Evolutionary conservation across 2,888 invertebrate genomes (phyloP).

Genomic region (Eudemis profundana): DNA sequence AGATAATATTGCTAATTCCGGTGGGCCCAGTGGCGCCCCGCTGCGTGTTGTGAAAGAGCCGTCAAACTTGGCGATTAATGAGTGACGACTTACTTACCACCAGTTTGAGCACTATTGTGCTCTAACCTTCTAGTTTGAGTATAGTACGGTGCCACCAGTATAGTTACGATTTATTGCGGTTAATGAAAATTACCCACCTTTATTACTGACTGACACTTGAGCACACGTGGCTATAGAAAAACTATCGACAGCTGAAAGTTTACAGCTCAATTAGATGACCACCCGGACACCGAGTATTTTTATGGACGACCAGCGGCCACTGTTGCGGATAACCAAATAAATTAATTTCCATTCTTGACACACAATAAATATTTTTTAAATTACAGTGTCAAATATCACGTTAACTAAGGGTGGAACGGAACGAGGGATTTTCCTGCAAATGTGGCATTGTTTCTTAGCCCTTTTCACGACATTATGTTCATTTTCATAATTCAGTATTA

Average conservation of each 20-base stretch:
- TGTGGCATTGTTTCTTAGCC: too few species aligned
- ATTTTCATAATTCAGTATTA: too few species aligned
- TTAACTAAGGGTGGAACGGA: too few species aligned
- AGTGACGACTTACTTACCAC: slow-evolving; percentile 58
- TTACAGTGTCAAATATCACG: too few species aligned
- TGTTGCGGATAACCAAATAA: too few species aligned
- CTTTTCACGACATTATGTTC: too few species aligned
- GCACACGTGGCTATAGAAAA: slow-evolving; percentile 33
- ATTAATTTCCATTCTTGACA: too few species aligned
- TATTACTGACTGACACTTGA: slow-evolving; percentile 24
- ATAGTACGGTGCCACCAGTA: slow-evolving; percentile 59
- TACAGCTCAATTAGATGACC: slow-evolving; percentile 13
- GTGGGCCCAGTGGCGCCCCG: slow-evolving; percentile 66
- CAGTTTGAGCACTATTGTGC: slow-evolving; percentile 11
- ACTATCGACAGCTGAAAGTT: slow-evolving; percentile 23
- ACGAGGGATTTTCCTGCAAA: too few species aligned
- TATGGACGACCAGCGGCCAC: too few species aligned
- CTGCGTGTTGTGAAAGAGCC: slow-evolving; percentile 81
- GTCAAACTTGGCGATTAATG: slow-evolving; percentile 75
- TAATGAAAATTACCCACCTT: slow-evolving; percentile 28
- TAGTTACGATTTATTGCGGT: slow-evolving; percentile 52
- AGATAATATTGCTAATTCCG: slow-evolving; percentile 68
- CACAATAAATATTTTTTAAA: too few species aligned
- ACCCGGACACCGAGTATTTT: too few species aligned
- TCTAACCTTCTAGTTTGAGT: too few species aligned